These are phyloP conservation scores for Melanerpes formicivorus DNA, from an alignment of 2,113 vertebrate genomes.

Conservation along the genomic window DNA sequence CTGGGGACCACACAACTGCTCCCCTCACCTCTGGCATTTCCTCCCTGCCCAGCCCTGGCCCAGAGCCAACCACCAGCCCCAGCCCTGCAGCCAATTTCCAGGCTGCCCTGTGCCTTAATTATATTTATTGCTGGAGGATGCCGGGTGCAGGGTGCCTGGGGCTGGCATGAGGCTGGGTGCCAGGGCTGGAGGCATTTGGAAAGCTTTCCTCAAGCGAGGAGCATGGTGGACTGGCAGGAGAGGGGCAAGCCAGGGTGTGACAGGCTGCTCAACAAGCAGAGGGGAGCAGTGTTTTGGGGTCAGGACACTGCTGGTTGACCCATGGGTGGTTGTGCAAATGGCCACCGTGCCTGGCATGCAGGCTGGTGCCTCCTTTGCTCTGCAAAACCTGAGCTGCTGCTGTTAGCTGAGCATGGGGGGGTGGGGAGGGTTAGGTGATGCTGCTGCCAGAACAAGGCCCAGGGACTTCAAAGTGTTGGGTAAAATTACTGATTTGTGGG, in stretches of 20 bases:
- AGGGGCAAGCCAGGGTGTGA: neutral
- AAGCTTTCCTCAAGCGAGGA: accelerated
- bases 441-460: neutral
- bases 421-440: neutral
- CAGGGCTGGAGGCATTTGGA: accelerated
- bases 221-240: neutral
- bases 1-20: neutral
- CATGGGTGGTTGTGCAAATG: neutral
- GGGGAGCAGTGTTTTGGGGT: neutral
- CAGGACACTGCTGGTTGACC: accelerated
- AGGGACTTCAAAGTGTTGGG: accelerated
- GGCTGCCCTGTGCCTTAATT: neutral
- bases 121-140: neutral
- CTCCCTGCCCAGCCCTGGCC: neutral
- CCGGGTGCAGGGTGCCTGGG: neutral
- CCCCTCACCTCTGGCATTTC: neutral
- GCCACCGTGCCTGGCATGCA: accelerated
- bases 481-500: neutral
- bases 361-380: neutral
- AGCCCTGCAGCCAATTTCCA: neutral
- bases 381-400: neutral
- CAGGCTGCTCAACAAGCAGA: neutral
- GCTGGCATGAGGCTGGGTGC: neutral
- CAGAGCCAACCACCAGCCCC: accelerated
- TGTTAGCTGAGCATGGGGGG: neutral